Conservation (phyloP, 2,888 invertebrate species). For the Stenodera caucasica region DNA sequence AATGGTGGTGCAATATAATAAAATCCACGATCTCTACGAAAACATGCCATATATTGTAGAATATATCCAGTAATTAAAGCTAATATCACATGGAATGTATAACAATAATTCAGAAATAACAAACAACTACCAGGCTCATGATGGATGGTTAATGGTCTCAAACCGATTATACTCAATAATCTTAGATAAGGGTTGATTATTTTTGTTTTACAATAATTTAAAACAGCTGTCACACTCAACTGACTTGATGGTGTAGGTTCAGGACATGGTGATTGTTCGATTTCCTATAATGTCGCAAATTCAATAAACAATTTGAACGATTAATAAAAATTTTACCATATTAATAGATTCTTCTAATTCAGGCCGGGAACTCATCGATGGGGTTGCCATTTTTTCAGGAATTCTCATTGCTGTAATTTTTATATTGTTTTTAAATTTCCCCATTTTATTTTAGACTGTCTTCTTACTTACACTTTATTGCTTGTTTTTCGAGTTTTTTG, state of each 20-base stretch:
- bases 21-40: conserved; percentile 72
- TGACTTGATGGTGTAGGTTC: conserved; percentile 50
- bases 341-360: neutral
- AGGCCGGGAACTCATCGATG: neutral
- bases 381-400: neutral
- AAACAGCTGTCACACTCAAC: conserved; percentile 75
- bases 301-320: neutral
- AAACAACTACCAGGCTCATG: conserved; percentile 63
- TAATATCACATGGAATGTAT: conserved; percentile 68
- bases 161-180: conserved; percentile 72
- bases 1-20: conserved; percentile 57
- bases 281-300: neutral
- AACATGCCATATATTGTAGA: conserved; percentile 78
- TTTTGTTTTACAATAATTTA: conserved; percentile 81
- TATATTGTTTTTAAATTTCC: neutral
- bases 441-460: neutral
- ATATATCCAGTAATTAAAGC: conserved; percentile 73
- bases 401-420: neutral
- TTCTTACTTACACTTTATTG: neutral
- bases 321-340: neutral
- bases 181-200: conserved; percentile 77
- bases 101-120: conserved; percentile 67
- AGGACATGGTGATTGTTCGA: neutral
- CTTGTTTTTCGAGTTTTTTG: neutral
- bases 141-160: conserved; percentile 69